Evolutionary conservation across 2,888 invertebrate species (phyloP).

Genomic region (Drosophila kambysellisi): DNA sequence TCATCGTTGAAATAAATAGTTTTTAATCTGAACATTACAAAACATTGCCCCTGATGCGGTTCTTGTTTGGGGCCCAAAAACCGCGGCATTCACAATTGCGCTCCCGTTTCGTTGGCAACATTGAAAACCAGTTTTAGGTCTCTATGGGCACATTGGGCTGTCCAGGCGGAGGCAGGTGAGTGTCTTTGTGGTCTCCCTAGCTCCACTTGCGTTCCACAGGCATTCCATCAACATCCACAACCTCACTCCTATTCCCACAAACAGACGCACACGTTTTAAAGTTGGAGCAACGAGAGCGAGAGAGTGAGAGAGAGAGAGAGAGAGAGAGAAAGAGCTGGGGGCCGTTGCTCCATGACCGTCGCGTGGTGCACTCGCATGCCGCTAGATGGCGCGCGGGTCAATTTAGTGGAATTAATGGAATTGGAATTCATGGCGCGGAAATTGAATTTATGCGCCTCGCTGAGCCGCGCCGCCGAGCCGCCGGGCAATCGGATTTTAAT

Average conservation of each 20-base stretch:
- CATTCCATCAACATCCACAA: slow-evolving; percentile 47
- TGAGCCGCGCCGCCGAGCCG: slow-evolving; percentile 56
- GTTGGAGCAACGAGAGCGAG: background rate
- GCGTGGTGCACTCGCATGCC: slow-evolving; percentile 83
- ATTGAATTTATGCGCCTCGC: slow-evolving; percentile 80
- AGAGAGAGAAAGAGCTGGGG: slow-evolving; percentile 2
- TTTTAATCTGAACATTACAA: background rate
- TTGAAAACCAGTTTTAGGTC: slow-evolving; percentile 53
- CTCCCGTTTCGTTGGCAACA: slow-evolving; percentile 35
- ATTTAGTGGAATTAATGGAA: slow-evolving; percentile 86
- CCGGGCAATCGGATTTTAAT: slow-evolving; percentile 80
- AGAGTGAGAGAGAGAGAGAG: background rate
- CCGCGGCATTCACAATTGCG: slow-evolving; percentile 30
- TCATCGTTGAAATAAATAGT: background rate
- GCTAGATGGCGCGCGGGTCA: slow-evolving; percentile 82
- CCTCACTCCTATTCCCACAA: slow-evolving; percentile 12
- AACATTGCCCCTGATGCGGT: background rate
- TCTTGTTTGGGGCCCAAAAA: slow-evolving; percentile 18
- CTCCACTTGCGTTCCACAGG: slow-evolving; percentile 58
- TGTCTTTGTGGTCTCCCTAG: slow-evolving; percentile 40
- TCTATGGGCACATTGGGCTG: slow-evolving; percentile 19
- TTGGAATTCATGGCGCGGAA: slow-evolving; percentile 85
- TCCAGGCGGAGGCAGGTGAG: slow-evolving; percentile 43
- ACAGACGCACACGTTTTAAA: slow-evolving; percentile 42
- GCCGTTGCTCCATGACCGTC: slow-evolving; percentile 59